Evolutionary conservation across 2,113 vertebrate genomes (phyloP).

Genomic region (Rhinogobius similis): DNA sequence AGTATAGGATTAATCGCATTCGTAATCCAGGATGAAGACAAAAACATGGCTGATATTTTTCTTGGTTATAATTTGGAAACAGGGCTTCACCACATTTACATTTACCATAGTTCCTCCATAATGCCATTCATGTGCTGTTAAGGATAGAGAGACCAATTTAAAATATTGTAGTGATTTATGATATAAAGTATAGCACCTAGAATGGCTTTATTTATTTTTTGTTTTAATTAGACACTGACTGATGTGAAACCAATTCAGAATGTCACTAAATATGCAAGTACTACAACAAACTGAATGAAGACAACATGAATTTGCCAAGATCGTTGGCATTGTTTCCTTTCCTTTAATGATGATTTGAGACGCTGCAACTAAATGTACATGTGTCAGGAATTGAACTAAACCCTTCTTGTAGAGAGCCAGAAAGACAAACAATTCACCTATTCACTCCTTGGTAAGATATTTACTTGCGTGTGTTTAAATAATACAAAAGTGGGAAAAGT

Average conservation of each 20-base stretch:
- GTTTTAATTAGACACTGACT: no score
- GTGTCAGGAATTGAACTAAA: no score
- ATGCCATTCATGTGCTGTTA: no score
- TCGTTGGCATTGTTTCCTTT: neutral
- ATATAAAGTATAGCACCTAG: no score
- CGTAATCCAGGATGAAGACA: neutral
- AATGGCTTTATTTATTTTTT: no score
- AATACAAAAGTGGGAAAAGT: constrained; percentile 1
- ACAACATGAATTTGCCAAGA: neutral
- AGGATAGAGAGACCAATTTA: no score
- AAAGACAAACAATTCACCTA: neutral
- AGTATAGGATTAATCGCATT: neutral
- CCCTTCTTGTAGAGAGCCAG: neutral
- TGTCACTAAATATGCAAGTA: no score
- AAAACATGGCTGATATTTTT: neutral
- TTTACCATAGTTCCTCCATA: no score
- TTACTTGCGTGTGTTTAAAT: neutral
- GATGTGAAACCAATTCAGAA: no score
- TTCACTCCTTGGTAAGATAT: neutral
- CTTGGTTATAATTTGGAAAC: neutral
- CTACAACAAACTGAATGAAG: neutral
- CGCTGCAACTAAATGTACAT: no score
- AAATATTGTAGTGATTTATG: no score
- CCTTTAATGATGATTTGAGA: neutral
- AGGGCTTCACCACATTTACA: no score